Evolutionary conservation across 35 echinoderm and acorn worm genomes (phyloP), one percentile per base, ranked within the genome.

Genomic region (Strongylocentrotus purpuratus): DNA sequence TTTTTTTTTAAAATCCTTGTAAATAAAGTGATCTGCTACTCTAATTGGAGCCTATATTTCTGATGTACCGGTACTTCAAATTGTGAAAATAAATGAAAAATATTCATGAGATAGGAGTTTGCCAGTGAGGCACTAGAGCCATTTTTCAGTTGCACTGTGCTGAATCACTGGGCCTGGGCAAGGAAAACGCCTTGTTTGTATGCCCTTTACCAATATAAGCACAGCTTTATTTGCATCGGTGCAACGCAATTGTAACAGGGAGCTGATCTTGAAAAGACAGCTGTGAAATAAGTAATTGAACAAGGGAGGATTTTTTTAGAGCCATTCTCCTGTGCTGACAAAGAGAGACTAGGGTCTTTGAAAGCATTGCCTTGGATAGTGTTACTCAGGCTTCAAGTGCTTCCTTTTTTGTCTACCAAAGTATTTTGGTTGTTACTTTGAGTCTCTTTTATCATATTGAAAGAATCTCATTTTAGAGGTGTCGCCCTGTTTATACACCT

Each of bases 251-350:
- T 89, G 87, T 33, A 22, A 89, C 45, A 28, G 7, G 87, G 87
- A 89, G 33, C 87, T 45, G 45, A 89, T 33, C 87, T 89, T 46
- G 45, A 33, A 89, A 89, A 89, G 87, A 89, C 87, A 89, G 87
- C 87, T 89, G 87, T 89, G 45, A 89, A 89, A 89, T 89, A 46
- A 89, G 45, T 35, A 46, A 89, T 89, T 33, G 87, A 28, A 33
- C 87, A 89, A 89, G 33, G 87, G 87, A 89, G 32, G 87, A 89
- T 33, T 89, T 89, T 89, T 89, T 89, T 35, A 22, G 45, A 89
- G 87, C 31, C 18, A 78, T 78, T 78, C 65, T 78, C 4, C 20
- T n/a, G 22, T 78, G 65, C 65, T 78, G 65, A 78, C 65, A 78
- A 78, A 78, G 65, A 78, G 25, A 7, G 2, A 28, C 65, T 78